phyloP scores from a whole-genome alignment of 2,888 invertebrate genomes.

The Itoplectis maculator region DNA sequence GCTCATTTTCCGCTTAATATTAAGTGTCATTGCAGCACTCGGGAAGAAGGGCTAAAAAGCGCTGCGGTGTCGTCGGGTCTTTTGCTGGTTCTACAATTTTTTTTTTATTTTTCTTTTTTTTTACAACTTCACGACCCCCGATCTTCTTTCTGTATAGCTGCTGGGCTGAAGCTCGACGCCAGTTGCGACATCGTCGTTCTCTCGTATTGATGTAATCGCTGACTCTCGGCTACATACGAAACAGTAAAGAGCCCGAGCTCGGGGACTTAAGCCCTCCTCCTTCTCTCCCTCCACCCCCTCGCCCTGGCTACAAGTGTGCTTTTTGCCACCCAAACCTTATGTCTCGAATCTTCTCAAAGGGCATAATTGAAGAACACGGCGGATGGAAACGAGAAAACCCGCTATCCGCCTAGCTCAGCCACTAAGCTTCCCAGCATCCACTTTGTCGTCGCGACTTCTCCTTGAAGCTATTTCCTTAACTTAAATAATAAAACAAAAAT shows the following conservation, averaged over 20 bases:
- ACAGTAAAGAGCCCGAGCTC: constrained; percentile 9
- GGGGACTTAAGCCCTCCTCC: not conserved
- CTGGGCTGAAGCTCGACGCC: constrained; percentile 12
- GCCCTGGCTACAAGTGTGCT: not conserved
- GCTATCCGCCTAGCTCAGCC: not conserved
- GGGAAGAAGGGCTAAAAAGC: constrained; percentile 40
- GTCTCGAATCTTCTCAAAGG: not conserved
- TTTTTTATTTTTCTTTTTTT: not conserved
- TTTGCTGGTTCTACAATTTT: not conserved
- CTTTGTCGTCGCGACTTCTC: not conserved
- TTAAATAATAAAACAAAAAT: constrained; percentile 3
- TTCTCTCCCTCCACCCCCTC: not conserved
- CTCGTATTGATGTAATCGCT: constrained; percentile 57
- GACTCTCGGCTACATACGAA: constrained; percentile 10
- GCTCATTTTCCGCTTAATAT: constrained; percentile 79
- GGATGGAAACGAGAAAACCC: constrained; percentile 1
- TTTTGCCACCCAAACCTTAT: not conserved
- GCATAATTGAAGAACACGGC: not conserved
- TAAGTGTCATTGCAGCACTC: constrained; percentile 71
- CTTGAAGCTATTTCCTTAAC: not conserved
- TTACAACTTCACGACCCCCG: not conserved
- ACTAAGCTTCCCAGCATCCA: not conserved
- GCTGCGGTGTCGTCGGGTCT: constrained; percentile 23
- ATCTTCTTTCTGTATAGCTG: not conserved
- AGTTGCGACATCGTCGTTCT: constrained; percentile 40